A percentile compares a stretch with the other conserved stretches of the same genome.
Conservation (phyloP, 2,888 invertebrate species). For the Stenchaetothrips biformis region DNA sequence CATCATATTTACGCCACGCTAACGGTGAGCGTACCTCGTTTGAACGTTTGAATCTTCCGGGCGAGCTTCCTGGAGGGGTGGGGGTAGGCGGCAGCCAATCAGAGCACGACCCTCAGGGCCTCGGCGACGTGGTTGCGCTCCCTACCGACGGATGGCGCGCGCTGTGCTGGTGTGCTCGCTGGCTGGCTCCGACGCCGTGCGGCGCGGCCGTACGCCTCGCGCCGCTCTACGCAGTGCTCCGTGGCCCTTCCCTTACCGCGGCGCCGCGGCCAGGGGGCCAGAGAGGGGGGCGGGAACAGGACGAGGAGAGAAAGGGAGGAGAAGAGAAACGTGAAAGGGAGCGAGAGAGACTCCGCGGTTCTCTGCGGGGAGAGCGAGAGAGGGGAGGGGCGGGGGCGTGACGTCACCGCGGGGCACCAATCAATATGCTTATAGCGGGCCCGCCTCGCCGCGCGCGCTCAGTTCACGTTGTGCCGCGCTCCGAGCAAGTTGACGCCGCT, state of each 20-base stretch:
- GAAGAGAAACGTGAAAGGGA: slow-evolving; percentile 35
- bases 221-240: slow-evolving; percentile 47
- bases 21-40: too few relatives aligned
- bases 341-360: slow-evolving; percentile 37
- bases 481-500: background rate
- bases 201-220: slow-evolving; percentile 44
- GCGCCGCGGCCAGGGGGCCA: slow-evolving; percentile 44
- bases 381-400: slow-evolving; percentile 41
- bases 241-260: too few relatives aligned
- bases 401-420: slow-evolving; percentile 36
- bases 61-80: too few relatives aligned
- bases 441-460: slow-evolving; percentile 20
- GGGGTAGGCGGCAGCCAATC: too few relatives aligned
- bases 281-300: slow-evolving; percentile 45
- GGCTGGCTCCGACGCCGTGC: slow-evolving; percentile 35
- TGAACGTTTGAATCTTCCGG: too few relatives aligned
- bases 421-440: slow-evolving; percentile 7
- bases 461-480: slow-evolving; percentile 13
- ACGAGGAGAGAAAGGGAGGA: slow-evolving; percentile 42
- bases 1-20: too few relatives aligned
- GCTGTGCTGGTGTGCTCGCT: slow-evolving; percentile 36
- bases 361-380: slow-evolving; percentile 39
- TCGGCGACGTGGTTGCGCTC: slow-evolving; percentile 26
- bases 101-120: too few relatives aligned
- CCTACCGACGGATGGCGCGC: slow-evolving; percentile 42